Conservation (phyloP, 2,888 invertebrate species). For the Adelphocoris suturalis region DNA sequence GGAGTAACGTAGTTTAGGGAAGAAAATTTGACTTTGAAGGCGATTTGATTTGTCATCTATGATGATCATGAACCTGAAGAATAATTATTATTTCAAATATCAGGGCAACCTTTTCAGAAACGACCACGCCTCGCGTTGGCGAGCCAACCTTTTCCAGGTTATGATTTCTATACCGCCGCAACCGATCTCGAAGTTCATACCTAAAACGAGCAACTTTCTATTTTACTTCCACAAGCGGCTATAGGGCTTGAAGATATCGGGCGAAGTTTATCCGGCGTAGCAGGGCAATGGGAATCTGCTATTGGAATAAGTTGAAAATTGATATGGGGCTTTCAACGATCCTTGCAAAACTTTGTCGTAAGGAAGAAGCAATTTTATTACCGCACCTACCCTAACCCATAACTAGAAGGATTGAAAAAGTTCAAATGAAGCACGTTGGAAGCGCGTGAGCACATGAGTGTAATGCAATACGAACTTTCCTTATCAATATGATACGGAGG, state of each 20-base stretch:
- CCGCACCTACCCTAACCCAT: background rate
- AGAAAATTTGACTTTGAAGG: too few relatives aligned
- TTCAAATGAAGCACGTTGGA: background rate
- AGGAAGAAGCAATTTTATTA: background rate
- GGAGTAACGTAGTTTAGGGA: too few relatives aligned
- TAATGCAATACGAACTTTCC: constrained; percentile 2
- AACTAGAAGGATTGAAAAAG: background rate
- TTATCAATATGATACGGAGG: constrained; percentile 10
- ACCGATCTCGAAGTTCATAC: background rate
- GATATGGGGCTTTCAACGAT: constrained; percentile 4
- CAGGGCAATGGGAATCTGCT: background rate
- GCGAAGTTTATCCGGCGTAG: background rate
- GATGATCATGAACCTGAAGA: too few relatives aligned
- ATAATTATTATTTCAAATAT: too few relatives aligned
- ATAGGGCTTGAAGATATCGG: background rate
- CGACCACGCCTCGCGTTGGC: background rate
- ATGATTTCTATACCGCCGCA: background rate
- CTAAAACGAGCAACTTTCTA: constrained; percentile 37
- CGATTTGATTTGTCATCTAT: too few relatives aligned
- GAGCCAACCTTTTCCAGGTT: background rate
- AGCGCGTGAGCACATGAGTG: constrained; percentile 12
- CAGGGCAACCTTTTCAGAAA: background rate
- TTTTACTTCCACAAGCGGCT: constrained; percentile 7
- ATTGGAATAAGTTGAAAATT: constrained; percentile 20
- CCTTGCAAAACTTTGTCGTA: constrained; percentile 5